Evolutionary conservation across 2,113 vertebrate genomes (phyloP).

Genomic region (Microtus ochrogaster): DNA sequence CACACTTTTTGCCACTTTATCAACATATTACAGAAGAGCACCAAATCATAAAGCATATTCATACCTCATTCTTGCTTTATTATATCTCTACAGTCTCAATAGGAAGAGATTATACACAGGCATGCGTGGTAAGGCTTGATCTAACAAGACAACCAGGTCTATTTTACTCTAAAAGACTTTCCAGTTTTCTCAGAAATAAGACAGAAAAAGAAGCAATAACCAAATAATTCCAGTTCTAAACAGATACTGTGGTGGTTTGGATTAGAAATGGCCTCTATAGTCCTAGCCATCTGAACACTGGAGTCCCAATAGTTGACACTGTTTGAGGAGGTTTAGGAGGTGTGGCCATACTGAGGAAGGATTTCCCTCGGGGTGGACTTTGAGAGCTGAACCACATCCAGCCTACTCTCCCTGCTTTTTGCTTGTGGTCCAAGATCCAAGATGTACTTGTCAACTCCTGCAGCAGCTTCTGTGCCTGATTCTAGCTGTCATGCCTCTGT

Average conservation of each 20-base stretch:
- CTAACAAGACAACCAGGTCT: background rate
- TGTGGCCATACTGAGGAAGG: background rate
- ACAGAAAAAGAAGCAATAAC: background rate
- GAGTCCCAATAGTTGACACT: background rate
- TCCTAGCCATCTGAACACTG: background rate
- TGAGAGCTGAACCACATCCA: background rate
- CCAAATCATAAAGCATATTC: background rate
- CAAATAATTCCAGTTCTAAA: background rate
- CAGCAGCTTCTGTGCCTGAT: background rate
- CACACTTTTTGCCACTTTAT: background rate
- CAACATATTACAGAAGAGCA: background rate
- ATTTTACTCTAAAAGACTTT: background rate
- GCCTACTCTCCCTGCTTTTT: background rate
- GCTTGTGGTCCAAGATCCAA: background rate
- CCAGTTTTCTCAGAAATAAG: background rate
- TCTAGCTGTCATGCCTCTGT: background rate
- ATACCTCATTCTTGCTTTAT: background rate
- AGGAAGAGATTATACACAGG: too few relatives aligned
- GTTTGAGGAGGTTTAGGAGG: background rate
- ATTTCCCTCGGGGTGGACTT: background rate
- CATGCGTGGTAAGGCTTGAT: background rate
- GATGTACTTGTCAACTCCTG: too few relatives aligned
- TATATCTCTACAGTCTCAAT: fast-evolving
- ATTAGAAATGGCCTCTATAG: background rate
- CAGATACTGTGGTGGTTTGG: background rate